Percentiles rank a stretch among this genome's conserved stretches.
Evolutionary conservation across 2,113 vertebrate genomes (phyloP).

Genomic region (Cervus canadensis): DNA sequence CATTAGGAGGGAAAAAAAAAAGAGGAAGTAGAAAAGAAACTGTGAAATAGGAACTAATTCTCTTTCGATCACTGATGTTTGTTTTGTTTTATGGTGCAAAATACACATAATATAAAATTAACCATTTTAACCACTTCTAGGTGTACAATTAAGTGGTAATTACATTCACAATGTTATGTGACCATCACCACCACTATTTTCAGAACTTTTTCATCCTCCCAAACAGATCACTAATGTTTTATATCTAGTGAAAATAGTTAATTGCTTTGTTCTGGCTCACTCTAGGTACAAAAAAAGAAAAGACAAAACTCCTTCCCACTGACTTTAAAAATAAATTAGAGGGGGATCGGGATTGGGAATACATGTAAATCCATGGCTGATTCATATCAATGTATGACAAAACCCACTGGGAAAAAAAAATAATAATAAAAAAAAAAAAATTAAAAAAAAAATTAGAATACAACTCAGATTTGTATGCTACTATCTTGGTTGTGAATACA

Average conservation of each 20-base stretch:
- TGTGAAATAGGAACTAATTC: slow-evolving; percentile 5
- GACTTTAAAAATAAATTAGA: slow-evolving; percentile 12
- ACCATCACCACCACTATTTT: background rate
- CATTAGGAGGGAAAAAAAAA: background rate
- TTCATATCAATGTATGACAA: no score
- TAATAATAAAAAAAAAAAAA: no score
- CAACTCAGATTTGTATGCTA: background rate
- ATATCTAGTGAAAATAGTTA: slow-evolving; percentile 4
- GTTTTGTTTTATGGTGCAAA: background rate
- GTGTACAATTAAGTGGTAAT: background rate
- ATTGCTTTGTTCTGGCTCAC: slow-evolving; percentile 16
- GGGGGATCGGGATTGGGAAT: no score
- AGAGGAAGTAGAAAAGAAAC: background rate
- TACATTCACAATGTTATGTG: background rate
- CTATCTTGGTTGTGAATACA: background rate
- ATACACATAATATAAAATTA: background rate
- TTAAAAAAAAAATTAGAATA: background rate
- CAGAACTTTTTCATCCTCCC: background rate
- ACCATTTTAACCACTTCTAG: slow-evolving; percentile 19
- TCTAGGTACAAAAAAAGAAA: background rate
- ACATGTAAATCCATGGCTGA: no score
- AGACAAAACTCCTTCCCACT: background rate
- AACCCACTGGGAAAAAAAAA: no score
- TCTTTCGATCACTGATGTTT: background rate
- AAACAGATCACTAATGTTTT: slow-evolving; percentile 26